Evolutionary conservation across 2,113 vertebrate genomes (phyloP).

Genomic region (Campylomormyrus numenius): DNA sequence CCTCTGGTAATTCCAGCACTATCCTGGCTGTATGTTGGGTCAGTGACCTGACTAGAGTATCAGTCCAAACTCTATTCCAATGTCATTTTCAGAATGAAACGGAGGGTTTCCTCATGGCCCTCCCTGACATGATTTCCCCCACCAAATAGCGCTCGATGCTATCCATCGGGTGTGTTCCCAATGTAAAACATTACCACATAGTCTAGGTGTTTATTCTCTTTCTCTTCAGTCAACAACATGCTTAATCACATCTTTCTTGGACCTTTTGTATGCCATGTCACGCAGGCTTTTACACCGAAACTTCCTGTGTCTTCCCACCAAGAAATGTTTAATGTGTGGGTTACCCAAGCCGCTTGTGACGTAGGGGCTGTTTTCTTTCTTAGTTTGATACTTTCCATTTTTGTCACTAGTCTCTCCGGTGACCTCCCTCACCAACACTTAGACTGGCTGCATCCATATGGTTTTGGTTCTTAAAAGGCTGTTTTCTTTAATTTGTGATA

Average conservation of each 20-base stretch:
- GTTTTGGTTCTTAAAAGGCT: not conserved
- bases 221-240: not conserved
- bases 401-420: not conserved
- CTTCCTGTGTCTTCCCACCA: not conserved
- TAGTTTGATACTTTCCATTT: not conserved
- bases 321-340: not conserved
- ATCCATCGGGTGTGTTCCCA: not conserved
- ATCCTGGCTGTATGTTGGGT: not conserved
- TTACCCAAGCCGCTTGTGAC: not conserved
- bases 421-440: not conserved
- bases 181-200: not conserved
- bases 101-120: not conserved
- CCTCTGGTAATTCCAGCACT: not conserved
- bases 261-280: not conserved
- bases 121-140: not conserved
- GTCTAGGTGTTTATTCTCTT: not conserved
- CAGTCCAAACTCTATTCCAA: not conserved
- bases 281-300: not conserved
- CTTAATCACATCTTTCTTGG: not conserved
- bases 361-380: not conserved
- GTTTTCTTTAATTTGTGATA: not conserved
- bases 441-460: not conserved
- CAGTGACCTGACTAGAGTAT: not conserved
- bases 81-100: not conserved
- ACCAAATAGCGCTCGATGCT: not conserved